A percentile compares a stretch with the other conserved stretches of the same genome.
Conservation (phyloP, 2,888 invertebrate genomes). For the Sialis fuliginosa region DNA sequence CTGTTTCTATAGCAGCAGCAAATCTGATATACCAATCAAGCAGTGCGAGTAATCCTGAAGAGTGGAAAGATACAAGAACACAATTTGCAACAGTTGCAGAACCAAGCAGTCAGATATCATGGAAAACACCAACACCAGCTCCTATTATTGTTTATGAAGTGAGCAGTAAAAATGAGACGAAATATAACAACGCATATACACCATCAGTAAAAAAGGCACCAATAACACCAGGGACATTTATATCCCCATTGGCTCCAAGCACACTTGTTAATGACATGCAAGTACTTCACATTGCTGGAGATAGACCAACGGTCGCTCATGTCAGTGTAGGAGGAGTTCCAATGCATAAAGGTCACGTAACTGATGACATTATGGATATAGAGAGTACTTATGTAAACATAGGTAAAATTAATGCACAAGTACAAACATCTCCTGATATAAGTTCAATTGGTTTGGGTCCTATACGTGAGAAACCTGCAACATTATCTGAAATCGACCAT, state of each 20-base stretch:
- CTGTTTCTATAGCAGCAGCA: conserved; percentile 39
- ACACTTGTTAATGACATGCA: conserved; percentile 5
- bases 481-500: not conserved
- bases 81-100: conserved; percentile 15
- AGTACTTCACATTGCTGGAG: conserved; percentile 11
- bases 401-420: conserved; percentile 25
- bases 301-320: conserved; percentile 11
- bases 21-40: conserved; percentile 48
- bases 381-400: conserved; percentile 26
- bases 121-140: conserved; percentile 15
- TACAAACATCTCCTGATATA: conserved; percentile 17
- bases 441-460: not conserved
- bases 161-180: not conserved
- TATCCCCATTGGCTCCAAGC: not conserved
- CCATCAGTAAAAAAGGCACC: not conserved
- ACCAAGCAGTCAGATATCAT: conserved; percentile 20
- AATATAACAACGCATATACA: not conserved
- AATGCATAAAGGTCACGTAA: conserved; percentile 25
- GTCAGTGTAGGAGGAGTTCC: conserved; percentile 10
- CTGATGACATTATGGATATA: conserved; percentile 23
- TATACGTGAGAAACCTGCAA: not conserved
- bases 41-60: conserved; percentile 26
- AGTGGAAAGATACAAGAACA: conserved; percentile 23
- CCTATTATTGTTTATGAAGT: not conserved
- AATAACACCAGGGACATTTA: not conserved